phyloP scores from a whole-genome alignment of 2,888 invertebrate genomes.

The Ochropleura plecta region DNA sequence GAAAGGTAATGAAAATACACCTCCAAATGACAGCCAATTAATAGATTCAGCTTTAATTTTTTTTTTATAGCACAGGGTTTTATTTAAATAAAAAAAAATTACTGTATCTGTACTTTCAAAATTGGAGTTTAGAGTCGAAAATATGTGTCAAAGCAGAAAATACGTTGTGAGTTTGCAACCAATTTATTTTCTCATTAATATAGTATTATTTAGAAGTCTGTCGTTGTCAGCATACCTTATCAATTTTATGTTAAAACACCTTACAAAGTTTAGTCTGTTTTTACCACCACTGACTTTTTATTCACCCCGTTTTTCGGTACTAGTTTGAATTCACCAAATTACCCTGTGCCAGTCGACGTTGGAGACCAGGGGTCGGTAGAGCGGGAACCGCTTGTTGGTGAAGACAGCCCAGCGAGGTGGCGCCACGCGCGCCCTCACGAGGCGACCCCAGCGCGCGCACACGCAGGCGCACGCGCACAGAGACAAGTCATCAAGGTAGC shows the following conservation, averaged over 20 bases:
- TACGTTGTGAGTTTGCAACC: too few species aligned
- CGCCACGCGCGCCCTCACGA: slow-evolving; percentile 94
- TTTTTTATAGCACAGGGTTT: too few species aligned
- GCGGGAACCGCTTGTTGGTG: slow-evolving; percentile 95
- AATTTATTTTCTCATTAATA: too few species aligned
- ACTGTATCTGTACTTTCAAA: too few species aligned
- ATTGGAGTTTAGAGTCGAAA: too few species aligned
- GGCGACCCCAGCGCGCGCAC: slow-evolving; percentile 95
- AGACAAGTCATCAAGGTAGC: slow-evolving; percentile 97
- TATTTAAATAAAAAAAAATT: too few species aligned
- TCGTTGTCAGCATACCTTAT: background rate
- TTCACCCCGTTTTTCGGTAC: background rate
- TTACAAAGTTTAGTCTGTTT: background rate
- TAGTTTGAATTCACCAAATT: background rate
- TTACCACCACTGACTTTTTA: background rate
- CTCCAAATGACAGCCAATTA: too few species aligned
- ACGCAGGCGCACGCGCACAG: slow-evolving; percentile 97
- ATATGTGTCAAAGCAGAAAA: too few species aligned
- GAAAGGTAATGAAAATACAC: too few species aligned
- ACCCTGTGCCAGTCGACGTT: slow-evolving; percentile 95
- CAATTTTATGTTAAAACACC: background rate
- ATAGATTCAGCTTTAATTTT: too few species aligned
- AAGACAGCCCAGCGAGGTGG: slow-evolving; percentile 95
- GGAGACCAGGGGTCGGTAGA: slow-evolving; percentile 94
- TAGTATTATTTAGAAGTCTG: background rate